Conservation (phyloP, 2,797 vertebrate species). For the Liasis olivaceus region DNA sequence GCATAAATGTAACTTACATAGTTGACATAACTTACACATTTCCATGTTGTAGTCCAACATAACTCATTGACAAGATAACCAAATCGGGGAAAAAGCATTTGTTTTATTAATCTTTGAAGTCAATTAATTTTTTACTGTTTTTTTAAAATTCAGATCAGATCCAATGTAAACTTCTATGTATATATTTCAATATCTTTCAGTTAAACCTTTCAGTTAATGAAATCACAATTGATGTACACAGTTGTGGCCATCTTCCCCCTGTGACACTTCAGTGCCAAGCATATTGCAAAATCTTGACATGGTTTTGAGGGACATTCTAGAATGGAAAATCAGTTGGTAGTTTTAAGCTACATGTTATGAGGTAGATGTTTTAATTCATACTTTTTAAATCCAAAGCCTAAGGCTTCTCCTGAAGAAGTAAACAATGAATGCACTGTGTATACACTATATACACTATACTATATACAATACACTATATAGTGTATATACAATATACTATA, state of each 20-base stretch:
- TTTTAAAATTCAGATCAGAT: neutral
- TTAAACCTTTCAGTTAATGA: neutral
- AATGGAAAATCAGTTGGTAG: constrained; percentile 56
- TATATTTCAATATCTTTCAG: neutral
- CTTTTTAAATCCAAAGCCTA: constrained; percentile 67
- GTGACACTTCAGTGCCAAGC: constrained; percentile 37
- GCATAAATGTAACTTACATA: constrained; percentile 54
- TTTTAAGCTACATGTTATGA: constrained; percentile 57
- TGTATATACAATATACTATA: neutral
- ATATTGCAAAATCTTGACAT: constrained; percentile 51
- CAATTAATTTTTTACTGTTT: neutral
- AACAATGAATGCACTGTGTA: constrained; percentile 31
- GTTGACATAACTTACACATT: constrained; percentile 13
- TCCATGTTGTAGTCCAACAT: constrained; percentile 40
- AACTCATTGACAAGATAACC: constrained; percentile 40
- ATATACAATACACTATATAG: neutral
- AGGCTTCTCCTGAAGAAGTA: constrained; percentile 24
- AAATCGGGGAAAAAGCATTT: neutral
- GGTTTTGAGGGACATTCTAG: constrained; percentile 65
- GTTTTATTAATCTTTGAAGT: neutral
- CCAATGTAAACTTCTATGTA: constrained; percentile 14
- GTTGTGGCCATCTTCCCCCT: constrained; percentile 14
- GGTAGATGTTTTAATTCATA: constrained; percentile 49
- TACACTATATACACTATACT: too few species aligned
- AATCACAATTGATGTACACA: neutral